Conservation (phyloP, 2,888 invertebrate genomes). For the Acheta domesticus region DNA sequence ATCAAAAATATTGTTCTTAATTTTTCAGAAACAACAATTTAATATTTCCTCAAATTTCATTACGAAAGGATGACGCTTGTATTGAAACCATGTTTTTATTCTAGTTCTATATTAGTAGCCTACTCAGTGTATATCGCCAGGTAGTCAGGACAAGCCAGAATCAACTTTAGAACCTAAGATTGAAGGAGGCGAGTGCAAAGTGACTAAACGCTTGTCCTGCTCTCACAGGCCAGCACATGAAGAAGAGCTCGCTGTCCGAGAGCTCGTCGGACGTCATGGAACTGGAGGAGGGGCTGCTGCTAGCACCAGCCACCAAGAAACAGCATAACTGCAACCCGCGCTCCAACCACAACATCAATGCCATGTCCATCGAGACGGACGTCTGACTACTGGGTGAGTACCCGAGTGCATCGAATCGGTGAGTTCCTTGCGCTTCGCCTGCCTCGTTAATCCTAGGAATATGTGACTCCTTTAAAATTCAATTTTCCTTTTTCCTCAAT, state of each 20-base stretch:
- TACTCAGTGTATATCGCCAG: no score
- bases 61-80: no score
- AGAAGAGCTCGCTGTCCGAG: constrained; percentile 84
- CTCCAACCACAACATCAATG: constrained; percentile 74
- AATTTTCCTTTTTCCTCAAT: no score
- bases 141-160: no score
- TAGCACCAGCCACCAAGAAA: constrained; percentile 59
- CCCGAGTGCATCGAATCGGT: neutral
- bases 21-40: no score
- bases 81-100: no score
- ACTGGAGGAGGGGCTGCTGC: constrained; percentile 79
- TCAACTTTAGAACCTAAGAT: no score
- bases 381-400: constrained; percentile 87
- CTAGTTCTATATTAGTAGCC: no score
- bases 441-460: constrained; percentile 20
- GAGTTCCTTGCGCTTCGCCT: neutral
- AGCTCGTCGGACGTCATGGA: constrained; percentile 90
- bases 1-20: no score
- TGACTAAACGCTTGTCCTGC: neutral
- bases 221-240: constrained; percentile 74
- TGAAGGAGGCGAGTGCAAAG: no score
- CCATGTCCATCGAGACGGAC: constrained; percentile 89
- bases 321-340: constrained; percentile 71
- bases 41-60: no score
- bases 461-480: no score